Percentiles rank a stretch among this genome's conserved stretches.
These are phyloP conservation scores for Selenia dentaria DNA, from an alignment of 2,888 invertebrate species.

Conservation along the genomic window DNA sequence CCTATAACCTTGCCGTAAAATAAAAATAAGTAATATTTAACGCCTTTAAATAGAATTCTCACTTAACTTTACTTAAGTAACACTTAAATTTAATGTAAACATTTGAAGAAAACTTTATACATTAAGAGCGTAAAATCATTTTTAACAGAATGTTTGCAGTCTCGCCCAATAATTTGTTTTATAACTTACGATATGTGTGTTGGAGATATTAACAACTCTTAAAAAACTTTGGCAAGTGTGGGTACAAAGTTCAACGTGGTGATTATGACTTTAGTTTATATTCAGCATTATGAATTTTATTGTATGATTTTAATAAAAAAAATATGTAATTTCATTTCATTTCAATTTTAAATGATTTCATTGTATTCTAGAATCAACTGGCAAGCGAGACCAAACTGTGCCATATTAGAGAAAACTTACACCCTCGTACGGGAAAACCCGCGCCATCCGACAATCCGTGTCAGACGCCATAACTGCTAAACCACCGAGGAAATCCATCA, in stretches of 20 bases:
- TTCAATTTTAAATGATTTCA: too few species aligned
- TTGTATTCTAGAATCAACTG: too few species aligned
- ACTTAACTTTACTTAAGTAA: background rate
- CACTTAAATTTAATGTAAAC: conserved; percentile 11
- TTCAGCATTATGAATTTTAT: too few species aligned
- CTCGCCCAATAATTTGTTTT: conserved; percentile 15
- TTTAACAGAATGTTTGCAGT: conserved; percentile 19
- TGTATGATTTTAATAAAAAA: too few species aligned
- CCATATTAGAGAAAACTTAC: too few species aligned
- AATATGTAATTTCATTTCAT: too few species aligned
- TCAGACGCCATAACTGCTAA: too few species aligned
- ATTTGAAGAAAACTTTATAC: conserved; percentile 26
- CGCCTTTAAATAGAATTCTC: conserved; percentile 10
- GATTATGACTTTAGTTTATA: background rate
- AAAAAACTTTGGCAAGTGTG: background rate
- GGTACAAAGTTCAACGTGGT: too few species aligned
- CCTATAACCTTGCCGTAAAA: background rate
- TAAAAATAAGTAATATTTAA: conserved; percentile 5
- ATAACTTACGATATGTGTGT: conserved; percentile 4
- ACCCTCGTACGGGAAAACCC: too few species aligned
- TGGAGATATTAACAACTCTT: conserved; percentile 2
- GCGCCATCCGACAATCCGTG: too few species aligned
- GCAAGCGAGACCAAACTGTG: too few species aligned
- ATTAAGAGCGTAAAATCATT: conserved; percentile 21
- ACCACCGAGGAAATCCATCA: too few species aligned